phyloP scores from a whole-genome alignment of 2,888 invertebrate genomes.

The Pristionchus japonicus region DNA sequence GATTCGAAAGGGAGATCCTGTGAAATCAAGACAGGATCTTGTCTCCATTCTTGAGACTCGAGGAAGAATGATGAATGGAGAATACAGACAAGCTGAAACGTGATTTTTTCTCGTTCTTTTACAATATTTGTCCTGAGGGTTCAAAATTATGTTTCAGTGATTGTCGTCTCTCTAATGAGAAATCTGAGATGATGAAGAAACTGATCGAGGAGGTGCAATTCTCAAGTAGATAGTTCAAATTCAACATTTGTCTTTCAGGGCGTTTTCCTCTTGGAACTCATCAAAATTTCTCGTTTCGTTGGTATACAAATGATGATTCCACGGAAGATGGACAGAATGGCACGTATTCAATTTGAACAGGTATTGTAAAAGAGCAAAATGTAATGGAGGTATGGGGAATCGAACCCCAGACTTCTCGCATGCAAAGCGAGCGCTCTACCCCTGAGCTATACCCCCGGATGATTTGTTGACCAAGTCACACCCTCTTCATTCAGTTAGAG shows the following conservation, averaged over 20 bases:
- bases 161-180: too few species aligned
- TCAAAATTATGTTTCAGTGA: background rate
- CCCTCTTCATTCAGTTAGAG: background rate
- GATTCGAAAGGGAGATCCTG: background rate
- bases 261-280: background rate
- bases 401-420: slow-evolving; percentile 59
- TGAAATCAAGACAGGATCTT: background rate
- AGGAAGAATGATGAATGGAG: background rate
- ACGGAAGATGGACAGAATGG: background rate
- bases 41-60: background rate
- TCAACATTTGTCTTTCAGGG: background rate
- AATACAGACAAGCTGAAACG: background rate
- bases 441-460: slow-evolving; percentile 62
- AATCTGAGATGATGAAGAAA: too few species aligned
- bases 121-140: background rate
- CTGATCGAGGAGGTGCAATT: background rate
- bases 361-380: background rate
- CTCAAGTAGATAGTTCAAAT: background rate
- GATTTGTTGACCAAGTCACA: too few species aligned
- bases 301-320: background rate
- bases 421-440: slow-evolving; percentile 72
- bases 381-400: slow-evolving; percentile 55
- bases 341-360: background rate
- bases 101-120: background rate
- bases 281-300: background rate